phyloP scores from a whole-genome alignment of 2,797 vertebrate species.

The Leucoraja ocellata region DNA sequence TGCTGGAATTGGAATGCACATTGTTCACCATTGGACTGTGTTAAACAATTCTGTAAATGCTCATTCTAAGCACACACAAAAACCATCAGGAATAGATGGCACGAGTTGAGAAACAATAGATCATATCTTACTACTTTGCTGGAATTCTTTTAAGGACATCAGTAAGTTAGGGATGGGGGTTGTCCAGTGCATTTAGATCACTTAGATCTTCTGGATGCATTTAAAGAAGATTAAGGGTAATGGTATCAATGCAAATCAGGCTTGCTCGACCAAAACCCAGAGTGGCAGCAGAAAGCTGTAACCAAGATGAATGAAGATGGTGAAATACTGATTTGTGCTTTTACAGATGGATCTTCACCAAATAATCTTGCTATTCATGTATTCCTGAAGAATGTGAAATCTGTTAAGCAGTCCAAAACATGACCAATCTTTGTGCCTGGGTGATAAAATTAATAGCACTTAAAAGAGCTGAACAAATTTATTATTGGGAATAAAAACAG shows the following conservation, averaged over 20 bases:
- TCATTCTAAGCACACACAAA: slow-evolving; percentile 1
- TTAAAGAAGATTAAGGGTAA: background rate
- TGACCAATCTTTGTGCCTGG: background rate
- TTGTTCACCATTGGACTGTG: background rate
- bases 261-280: background rate
- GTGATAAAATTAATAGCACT: background rate
- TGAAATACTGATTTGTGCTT: background rate
- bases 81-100: background rate
- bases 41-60: background rate
- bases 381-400: background rate
- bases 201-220: background rate
- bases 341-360: background rate
- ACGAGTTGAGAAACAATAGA: background rate
- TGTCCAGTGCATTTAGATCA: background rate
- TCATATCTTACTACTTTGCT: background rate
- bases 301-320: background rate
- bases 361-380: background rate
- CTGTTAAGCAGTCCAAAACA: background rate
- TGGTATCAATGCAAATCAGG: background rate
- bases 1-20: background rate
- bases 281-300: background rate
- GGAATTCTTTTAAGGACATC: background rate
- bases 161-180: background rate
- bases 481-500: background rate
- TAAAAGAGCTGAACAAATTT: background rate